Percentiles rank a stretch among this genome's conserved stretches.
These are phyloP conservation scores for Apoda limacodes DNA, from an alignment of 2,888 invertebrate species.

Conservation along the genomic window DNA sequence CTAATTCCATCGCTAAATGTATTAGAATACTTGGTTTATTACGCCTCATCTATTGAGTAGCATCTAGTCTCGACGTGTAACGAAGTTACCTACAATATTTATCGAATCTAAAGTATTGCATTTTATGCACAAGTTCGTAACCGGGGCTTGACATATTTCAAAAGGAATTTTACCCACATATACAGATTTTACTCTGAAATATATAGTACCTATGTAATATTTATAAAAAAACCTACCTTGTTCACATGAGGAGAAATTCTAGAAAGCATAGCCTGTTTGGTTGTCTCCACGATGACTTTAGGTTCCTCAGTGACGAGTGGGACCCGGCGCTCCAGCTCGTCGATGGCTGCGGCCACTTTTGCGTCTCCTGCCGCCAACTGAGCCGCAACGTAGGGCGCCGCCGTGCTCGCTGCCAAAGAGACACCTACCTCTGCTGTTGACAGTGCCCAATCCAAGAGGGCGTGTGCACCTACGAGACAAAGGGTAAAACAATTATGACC, in stretches of 20 bases:
- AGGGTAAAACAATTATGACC: no score
- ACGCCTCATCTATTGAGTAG: no score
- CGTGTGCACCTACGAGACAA: constrained; percentile 74
- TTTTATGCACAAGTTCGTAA: no score
- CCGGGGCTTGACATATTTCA: no score
- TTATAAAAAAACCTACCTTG: constrained; percentile 49
- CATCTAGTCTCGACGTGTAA: no score
- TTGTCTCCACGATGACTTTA: constrained; percentile 66
- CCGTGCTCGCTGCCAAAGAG: constrained; percentile 72
- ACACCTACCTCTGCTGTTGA: constrained; percentile 76
- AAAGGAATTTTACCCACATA: no score
- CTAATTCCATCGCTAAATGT: no score
- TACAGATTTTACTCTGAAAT: no score
- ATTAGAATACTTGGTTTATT: no score
- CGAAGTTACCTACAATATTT: neutral
- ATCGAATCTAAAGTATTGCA: no score
- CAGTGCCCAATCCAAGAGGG: constrained; percentile 76
- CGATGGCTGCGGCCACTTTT: constrained; percentile 74
- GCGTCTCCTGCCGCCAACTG: constrained; percentile 71
- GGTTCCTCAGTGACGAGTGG: constrained; percentile 77
- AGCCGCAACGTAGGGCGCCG: constrained; percentile 69
- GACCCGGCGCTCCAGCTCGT: constrained; percentile 73
- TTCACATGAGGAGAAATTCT: constrained; percentile 66
- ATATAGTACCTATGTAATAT: neutral
- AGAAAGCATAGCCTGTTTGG: constrained; percentile 69